Evolutionary conservation across 2,888 invertebrate genomes (phyloP).

Genomic region (Alloscopus bannaensis): DNA sequence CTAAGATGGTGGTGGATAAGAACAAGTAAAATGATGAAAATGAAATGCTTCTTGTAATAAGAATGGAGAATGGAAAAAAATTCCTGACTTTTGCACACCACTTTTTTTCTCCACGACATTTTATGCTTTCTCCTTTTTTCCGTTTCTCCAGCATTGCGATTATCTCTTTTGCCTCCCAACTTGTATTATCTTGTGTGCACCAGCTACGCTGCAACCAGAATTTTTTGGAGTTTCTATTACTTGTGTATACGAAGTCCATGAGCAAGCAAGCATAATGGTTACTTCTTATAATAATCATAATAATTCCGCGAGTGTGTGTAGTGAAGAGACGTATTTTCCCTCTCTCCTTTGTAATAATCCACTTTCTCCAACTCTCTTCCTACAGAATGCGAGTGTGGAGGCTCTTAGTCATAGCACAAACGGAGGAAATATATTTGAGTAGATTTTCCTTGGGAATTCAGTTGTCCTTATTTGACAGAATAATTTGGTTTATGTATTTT

Average conservation of each 20-base stretch:
- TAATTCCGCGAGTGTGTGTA: conserved; percentile 39
- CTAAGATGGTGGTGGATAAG: neutral
- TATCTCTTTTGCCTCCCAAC: conserved; percentile 22
- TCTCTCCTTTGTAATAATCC: conserved; percentile 16
- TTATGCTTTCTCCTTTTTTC: conserved; percentile 23
- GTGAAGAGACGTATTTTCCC: conserved; percentile 6
- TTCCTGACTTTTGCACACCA: conserved; percentile 10
- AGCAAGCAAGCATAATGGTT: neutral
- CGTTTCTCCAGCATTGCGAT: conserved; percentile 33
- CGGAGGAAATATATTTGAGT: conserved; percentile 46
- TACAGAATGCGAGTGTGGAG: neutral
- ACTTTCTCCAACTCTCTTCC: neutral
- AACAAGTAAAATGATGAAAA: conserved; percentile 33
- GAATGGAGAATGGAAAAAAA: conserved; percentile 39
- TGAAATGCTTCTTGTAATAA: conserved; percentile 47
- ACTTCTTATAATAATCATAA: conserved; percentile 46
- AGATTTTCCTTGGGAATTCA: conserved; percentile 55
- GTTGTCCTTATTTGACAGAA: conserved; percentile 60
- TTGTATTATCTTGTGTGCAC: conserved; percentile 9
- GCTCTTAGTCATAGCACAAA: conserved; percentile 23
- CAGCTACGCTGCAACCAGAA: conserved; percentile 39
- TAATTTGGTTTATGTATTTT: conserved; percentile 60
- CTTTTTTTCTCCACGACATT: conserved; percentile 32
- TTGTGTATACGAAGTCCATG: too few species aligned
- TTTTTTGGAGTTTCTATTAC: conserved; percentile 1